Conservation (phyloP, 2,888 invertebrate species). For the Epinotia demarniana region DNA sequence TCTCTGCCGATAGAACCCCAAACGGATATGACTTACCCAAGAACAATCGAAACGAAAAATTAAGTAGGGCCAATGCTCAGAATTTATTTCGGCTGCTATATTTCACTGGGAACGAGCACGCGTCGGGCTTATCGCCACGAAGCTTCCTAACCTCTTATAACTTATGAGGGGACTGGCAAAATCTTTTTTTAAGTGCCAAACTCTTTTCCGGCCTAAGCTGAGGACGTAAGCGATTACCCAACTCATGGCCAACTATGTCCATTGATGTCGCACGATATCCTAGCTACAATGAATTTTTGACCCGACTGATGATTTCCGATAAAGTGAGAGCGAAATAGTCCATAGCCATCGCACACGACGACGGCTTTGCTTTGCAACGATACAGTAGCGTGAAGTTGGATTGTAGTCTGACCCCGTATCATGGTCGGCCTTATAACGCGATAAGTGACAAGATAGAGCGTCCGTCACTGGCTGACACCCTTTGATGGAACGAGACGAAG, state of each 20-base stretch:
- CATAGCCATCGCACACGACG: neutral
- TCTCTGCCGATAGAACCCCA: conserved; percentile 14
- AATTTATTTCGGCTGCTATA: conserved; percentile 42
- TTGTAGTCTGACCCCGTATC: no score
- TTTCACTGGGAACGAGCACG: conserved; percentile 42
- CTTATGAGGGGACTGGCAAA: conserved; percentile 44
- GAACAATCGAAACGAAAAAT: conserved; percentile 45
- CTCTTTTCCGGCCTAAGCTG: conserved; percentile 18
- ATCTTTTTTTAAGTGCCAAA: conserved; percentile 46
- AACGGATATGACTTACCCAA: conserved; percentile 35
- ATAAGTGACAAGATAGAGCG: no score
- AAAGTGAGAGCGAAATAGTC: neutral
- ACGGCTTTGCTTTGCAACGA: neutral
- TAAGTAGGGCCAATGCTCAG: conserved; percentile 40
- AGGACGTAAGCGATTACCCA: conserved; percentile 10
- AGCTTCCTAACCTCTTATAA: conserved; percentile 45
- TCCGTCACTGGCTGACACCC: no score
- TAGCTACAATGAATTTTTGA: neutral
- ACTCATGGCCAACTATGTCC: neutral
- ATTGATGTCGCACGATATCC: neutral
- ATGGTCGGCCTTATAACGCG: no score
- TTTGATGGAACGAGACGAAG: no score
- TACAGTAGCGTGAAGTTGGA: neutral
- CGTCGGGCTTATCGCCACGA: conserved; percentile 40
- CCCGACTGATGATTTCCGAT: neutral